Conservation (phyloP, 1,140 invertebrate genomes). For the Delia radicum region DNA sequence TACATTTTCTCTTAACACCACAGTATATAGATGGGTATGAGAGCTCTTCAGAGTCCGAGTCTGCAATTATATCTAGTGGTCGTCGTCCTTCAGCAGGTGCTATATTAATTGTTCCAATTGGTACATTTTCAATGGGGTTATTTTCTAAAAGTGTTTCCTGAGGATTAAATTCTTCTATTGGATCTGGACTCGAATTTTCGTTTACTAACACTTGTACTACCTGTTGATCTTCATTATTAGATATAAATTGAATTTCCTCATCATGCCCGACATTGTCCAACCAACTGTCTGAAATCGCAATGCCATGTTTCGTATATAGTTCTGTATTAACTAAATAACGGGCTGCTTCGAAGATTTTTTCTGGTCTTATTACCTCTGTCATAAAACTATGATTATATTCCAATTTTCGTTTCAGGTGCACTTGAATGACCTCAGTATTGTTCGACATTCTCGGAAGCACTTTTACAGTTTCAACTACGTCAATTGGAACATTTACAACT, state of each 20-base stretch:
- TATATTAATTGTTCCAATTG: not conserved
- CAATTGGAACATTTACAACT: not conserved
- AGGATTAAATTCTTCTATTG: not conserved
- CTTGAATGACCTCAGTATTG: slow-evolving; percentile 20
- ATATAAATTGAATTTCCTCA: slow-evolving; percentile 16
- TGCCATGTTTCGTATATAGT: slow-evolving; percentile 18
- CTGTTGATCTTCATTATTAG: not conserved
- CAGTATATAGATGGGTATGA: slow-evolving; percentile 16
- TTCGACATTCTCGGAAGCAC: not conserved
- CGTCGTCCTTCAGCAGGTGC: slow-evolving; percentile 20
- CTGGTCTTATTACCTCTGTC: slow-evolving; percentile 14
- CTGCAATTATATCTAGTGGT: slow-evolving; percentile 4
- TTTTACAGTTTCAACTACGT: not conserved
- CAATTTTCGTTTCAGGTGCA: slow-evolving; percentile 7
- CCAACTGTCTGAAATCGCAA: not conserved
- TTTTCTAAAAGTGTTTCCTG: slow-evolving; percentile 21
- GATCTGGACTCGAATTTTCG: not conserved
- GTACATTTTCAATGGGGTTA: slow-evolving; percentile 14
- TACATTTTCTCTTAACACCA: not conserved
- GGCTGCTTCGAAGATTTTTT: slow-evolving; percentile 5
- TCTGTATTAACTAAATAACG: slow-evolving; percentile 4
- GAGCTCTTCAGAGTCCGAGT: slow-evolving; percentile 21
- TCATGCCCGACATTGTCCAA: not conserved
- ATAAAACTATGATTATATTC: slow-evolving; percentile 20
- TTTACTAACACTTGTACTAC: not conserved